Evolutionary conservation across 2,888 invertebrate genomes (phyloP).

Genomic region (Trisateles emortualis): DNA sequence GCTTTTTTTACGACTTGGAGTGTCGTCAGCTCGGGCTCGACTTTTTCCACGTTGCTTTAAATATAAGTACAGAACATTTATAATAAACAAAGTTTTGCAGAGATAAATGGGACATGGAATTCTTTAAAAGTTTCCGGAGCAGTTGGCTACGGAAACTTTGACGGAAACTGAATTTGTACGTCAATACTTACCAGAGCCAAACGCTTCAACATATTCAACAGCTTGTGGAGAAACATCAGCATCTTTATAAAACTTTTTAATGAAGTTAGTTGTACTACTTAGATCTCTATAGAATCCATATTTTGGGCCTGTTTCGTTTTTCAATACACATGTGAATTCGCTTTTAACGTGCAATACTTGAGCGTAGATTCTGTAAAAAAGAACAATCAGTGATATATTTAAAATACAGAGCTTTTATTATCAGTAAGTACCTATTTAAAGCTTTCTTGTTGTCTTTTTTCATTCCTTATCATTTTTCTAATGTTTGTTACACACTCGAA

Average conservation of each 20-base stretch:
- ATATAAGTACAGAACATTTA: too few species aligned
- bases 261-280: constrained; percentile 73
- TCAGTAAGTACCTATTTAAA: too few species aligned
- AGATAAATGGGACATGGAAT: too few species aligned
- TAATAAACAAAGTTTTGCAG: too few species aligned
- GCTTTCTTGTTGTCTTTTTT: too few species aligned
- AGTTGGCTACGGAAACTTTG: too few species aligned
- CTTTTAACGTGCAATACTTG: constrained; percentile 90
- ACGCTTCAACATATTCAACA: constrained; percentile 94
- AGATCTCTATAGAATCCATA: constrained; percentile 87
- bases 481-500: too few species aligned
- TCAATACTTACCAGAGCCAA: constrained; percentile 88
- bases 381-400: neutral
- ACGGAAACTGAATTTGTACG: neutral
- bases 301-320: constrained; percentile 58
- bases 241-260: constrained; percentile 87
- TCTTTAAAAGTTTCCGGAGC: too few species aligned
- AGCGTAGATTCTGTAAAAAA: constrained; percentile 84
- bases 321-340: constrained; percentile 76
- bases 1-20: too few species aligned
- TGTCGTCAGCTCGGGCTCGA: too few species aligned
- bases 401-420: neutral
- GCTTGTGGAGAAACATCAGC: constrained; percentile 88
- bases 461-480: too few species aligned
- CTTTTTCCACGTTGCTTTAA: too few species aligned